phyloP scores from a whole-genome alignment of 1,140 invertebrate species.

The Drosophila bocqueti region DNA sequence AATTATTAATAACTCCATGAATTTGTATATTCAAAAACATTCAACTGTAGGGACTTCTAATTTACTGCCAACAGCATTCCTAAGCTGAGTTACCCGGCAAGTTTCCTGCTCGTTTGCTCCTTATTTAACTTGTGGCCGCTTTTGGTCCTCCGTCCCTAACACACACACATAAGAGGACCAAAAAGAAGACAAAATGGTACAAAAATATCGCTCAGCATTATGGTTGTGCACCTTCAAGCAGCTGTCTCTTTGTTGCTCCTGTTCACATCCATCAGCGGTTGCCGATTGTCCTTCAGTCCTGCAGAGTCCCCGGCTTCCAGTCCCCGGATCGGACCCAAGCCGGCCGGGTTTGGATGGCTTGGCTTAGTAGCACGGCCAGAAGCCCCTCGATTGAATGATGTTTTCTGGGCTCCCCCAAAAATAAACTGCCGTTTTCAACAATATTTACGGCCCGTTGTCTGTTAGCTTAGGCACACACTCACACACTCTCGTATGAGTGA shows the following conservation, averaged over 20 bases:
- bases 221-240: constrained; percentile 58
- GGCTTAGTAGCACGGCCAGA: constrained; percentile 36
- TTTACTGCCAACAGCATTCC: constrained; percentile 31
- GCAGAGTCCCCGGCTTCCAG: not conserved
- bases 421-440: constrained; percentile 78
- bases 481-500: constrained; percentile 31
- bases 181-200: constrained; percentile 36
- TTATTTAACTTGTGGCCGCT: constrained; percentile 68
- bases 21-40: not conserved
- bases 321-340: constrained; percentile 14
- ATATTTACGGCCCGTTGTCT: constrained; percentile 76
- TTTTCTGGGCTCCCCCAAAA: constrained; percentile 61
- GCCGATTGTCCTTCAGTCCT: constrained; percentile 35
- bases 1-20: not conserved
- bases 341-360: constrained; percentile 21
- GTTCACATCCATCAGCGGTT: constrained; percentile 71
- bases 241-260: constrained; percentile 61
- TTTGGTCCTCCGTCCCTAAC: constrained; percentile 19
- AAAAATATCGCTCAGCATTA: constrained; percentile 62
- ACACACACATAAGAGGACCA: not conserved
- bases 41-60: not conserved
- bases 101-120: constrained; percentile 43
- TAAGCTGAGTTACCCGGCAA: constrained; percentile 15
- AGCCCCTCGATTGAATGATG: constrained; percentile 71
- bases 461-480: constrained; percentile 67